A percentile compares a stretch with the other conserved stretches of the same genome.
Conservation (phyloP, 2,888 invertebrate genomes). For the Cheilosia grossa region DNA sequence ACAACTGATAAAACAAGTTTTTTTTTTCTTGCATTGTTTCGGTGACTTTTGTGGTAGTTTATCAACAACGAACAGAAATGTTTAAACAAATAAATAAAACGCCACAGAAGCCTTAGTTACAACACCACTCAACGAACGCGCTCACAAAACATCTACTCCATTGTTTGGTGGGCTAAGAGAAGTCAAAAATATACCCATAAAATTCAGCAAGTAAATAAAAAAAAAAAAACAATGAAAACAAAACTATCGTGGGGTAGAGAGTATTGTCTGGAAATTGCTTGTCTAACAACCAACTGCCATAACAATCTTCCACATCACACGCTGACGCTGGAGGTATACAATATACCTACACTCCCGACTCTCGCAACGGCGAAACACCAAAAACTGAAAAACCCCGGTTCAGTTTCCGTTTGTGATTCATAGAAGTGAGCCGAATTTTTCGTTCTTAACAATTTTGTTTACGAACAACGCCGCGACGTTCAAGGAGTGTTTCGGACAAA, state of each 20-base stretch:
- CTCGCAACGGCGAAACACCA: slow-evolving; percentile 47
- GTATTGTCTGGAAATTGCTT: slow-evolving; percentile 45
- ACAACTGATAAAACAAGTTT: slow-evolving; percentile 52
- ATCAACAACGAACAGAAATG: not conserved
- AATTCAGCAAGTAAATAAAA: slow-evolving; percentile 20
- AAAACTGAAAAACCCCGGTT: slow-evolving; percentile 65
- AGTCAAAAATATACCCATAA: slow-evolving; percentile 21
- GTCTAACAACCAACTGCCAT: slow-evolving; percentile 55
- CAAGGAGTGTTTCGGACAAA: slow-evolving; percentile 32
- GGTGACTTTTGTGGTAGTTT: slow-evolving; percentile 21
- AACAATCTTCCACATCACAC: slow-evolving; percentile 37
- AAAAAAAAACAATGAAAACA: slow-evolving; percentile 19
- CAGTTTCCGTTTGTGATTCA: slow-evolving; percentile 74
- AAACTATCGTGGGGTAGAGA: slow-evolving; percentile 7
- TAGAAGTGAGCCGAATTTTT: slow-evolving; percentile 51
- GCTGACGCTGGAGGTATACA: slow-evolving; percentile 23
- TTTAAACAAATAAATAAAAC: slow-evolving; percentile 11
- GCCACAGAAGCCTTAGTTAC: slow-evolving; percentile 29
- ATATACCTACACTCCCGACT: slow-evolving; percentile 9
- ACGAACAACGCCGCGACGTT: not conserved
- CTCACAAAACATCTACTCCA: slow-evolving; percentile 20
- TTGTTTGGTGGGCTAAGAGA: slow-evolving; percentile 22
- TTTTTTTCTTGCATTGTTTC: not conserved
- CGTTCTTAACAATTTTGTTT: slow-evolving; percentile 14
- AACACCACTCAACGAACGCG: slow-evolving; percentile 18